phyloP scores from a whole-genome alignment of 2,113 vertebrate species.

The Marcusenius ussheri region DNA sequence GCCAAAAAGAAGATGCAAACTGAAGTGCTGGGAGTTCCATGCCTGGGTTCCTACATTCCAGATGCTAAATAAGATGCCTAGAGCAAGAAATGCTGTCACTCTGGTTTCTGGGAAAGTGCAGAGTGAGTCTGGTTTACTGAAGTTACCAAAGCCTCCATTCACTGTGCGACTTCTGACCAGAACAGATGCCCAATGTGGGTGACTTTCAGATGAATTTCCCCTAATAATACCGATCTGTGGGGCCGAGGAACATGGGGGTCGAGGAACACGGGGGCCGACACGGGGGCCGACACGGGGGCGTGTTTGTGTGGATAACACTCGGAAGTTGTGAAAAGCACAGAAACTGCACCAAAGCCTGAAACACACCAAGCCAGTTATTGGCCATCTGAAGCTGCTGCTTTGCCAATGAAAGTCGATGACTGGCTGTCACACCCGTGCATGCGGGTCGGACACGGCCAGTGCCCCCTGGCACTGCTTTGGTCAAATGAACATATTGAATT shows the following conservation, averaged over 20 bases:
- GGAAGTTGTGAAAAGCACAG: neutral
- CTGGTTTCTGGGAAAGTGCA: neutral
- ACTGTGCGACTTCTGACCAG: neutral
- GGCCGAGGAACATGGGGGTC: neutral
- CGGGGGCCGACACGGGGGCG: too few species aligned
- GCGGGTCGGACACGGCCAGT: too few species aligned
- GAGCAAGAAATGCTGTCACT: neutral
- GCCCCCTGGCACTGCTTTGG: neutral
- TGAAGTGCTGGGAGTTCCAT: neutral
- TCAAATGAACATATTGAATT: neutral
- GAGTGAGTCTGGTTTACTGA: neutral
- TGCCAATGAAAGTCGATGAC: too few species aligned
- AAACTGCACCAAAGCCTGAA: neutral
- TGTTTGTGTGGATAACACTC: neutral
- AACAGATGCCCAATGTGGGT: neutral
- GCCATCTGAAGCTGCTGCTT: neutral
- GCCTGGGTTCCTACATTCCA: neutral
- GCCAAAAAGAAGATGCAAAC: neutral
- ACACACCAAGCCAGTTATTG: neutral
- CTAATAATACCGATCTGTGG: neutral
- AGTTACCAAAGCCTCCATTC: neutral
- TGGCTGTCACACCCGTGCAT: too few species aligned
- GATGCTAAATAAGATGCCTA: neutral
- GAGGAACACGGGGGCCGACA: neutral
- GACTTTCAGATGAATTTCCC: neutral